Base-by-base conservation (phyloP, 1,140 invertebrate genomes). In the Sitodiplosis mosellana region DNA sequence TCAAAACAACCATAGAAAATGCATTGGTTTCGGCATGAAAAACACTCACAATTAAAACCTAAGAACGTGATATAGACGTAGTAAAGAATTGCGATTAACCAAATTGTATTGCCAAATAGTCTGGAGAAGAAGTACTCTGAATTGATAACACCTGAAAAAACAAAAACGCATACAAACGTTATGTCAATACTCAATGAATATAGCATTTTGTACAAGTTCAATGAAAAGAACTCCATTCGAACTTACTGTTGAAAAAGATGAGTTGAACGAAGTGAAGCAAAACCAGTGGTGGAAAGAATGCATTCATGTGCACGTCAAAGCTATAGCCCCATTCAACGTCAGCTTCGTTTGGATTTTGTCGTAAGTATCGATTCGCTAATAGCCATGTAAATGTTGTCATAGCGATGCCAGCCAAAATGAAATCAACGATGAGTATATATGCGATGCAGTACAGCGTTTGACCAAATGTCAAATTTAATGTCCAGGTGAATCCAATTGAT, bases 291-390 rank as follows among this genome's bases (percentile, higher is more conserved):
- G 95, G 94, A 68, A 98, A 95, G 66, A 94, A 94, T 7, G 95
- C 94, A 72, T 99, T 98, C 49, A 99, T 74, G 70, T 99, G 95
- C 37, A 99, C 89, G 68, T 99, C 95, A 69, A 99, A 99, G 22
- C 88, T 82, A 69, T 96, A 99, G 2, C 86, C 95, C 95, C 95
- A 98, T 67, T 99, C 95, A 45, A 99, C 91, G 66, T 91, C 86
- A 37, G 80, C 74, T 33, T 75, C 75, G 21, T 60, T 53, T 17
- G 53, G 63, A 59, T 83, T 77, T 56, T 78, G 75, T 44, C 83
- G 68, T 55, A 98, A 69, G 67, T 91, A 97, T 55, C 77, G 79
- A 69, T 99, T 99, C 37, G 52, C 60, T 38, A 67, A 64, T 68
- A 74, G 85, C 93, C 93, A 98, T 54, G 93, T 79, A 52, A 85